Percentiles rank a stretch among this genome's conserved stretches.
These are phyloP conservation scores for Syrmaticus mikado DNA, from an alignment of 2,113 vertebrate species.

Conservation along the genomic window DNA sequence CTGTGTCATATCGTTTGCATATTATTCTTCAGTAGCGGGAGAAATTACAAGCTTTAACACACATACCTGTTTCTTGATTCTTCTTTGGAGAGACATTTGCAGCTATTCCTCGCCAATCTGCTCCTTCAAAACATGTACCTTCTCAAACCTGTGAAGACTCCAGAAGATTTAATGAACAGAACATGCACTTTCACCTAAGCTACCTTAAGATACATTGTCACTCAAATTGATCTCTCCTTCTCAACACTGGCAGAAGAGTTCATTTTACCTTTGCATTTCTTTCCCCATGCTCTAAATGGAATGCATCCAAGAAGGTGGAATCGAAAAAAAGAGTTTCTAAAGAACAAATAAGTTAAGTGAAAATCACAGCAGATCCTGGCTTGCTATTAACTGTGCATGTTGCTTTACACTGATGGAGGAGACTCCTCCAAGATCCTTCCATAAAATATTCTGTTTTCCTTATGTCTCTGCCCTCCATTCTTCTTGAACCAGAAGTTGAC, in stretches of 20 bases:
- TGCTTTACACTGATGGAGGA: background rate
- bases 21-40: background rate
- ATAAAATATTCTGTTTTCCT: background rate
- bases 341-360: background rate
- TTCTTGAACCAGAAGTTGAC: background rate
- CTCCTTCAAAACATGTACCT: background rate
- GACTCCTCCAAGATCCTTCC: background rate
- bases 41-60: fast-evolving
- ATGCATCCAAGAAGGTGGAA: background rate
- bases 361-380: background rate
- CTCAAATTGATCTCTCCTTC: background rate
- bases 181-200: background rate
- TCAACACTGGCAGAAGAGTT: background rate
- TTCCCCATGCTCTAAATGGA: background rate
- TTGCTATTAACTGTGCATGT: background rate
- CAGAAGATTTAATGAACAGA: background rate
- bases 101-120: background rate
- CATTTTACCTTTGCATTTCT: background rate
- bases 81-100: background rate
- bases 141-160: background rate
- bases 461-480: background rate
- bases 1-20: background rate
- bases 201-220: background rate
- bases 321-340: background rate
- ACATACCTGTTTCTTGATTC: background rate